phyloP scores from a whole-genome alignment of 2,888 invertebrate species.

The Lacanobia wlatinum region DNA sequence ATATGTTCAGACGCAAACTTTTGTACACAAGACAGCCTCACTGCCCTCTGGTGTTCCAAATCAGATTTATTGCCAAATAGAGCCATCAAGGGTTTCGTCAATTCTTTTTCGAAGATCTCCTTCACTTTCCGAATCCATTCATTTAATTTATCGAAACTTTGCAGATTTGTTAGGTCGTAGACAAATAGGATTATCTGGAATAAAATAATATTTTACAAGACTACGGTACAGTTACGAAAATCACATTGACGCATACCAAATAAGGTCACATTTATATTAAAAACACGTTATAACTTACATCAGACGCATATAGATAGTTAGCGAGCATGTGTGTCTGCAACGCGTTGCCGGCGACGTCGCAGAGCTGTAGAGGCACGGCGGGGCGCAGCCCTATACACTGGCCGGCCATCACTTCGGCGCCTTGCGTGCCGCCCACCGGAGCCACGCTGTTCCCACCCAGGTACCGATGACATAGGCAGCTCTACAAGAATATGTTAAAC shows the following conservation, averaged over 20 bases:
- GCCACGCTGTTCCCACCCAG: constrained; percentile 75
- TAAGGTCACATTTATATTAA: neutral
- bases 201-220: neutral
- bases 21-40: constrained; percentile 92
- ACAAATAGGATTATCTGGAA: constrained; percentile 94
- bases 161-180: constrained; percentile 95
- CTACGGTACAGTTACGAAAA: neutral
- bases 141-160: constrained; percentile 94
- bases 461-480: constrained; percentile 85
- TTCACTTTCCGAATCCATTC: constrained; percentile 93
- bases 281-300: constrained; percentile 88
- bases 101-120: constrained; percentile 81
- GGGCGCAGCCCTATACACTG: constrained; percentile 84
- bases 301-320: constrained; percentile 93
- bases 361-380: constrained; percentile 93
- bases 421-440: constrained; percentile 80
- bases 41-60: constrained; percentile 93
- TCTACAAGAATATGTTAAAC: constrained; percentile 69
- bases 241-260: no score
- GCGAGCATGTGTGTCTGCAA: constrained; percentile 94
- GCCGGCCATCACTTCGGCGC: constrained; percentile 87
- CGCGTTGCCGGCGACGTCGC: constrained; percentile 96
- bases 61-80: constrained; percentile 94
- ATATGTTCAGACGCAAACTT: constrained; percentile 92
- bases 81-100: constrained; percentile 90